phyloP scores from a whole-genome alignment of 2,113 vertebrate species.

The Martes martes region DNA sequence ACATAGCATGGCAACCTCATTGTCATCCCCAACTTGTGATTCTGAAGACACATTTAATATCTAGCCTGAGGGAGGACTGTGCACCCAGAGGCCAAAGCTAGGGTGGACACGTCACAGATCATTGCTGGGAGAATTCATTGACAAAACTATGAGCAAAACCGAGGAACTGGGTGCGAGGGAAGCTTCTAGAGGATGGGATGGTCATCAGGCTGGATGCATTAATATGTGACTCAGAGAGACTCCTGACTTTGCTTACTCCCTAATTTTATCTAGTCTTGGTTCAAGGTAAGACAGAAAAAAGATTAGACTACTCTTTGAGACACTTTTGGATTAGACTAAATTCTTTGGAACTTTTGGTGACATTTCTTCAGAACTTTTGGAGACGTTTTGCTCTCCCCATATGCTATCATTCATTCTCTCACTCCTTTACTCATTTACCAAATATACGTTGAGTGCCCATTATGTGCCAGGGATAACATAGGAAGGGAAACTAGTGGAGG shows the following conservation, averaged over 20 bases:
- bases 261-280: not conserved
- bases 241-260: not conserved
- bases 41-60: not conserved
- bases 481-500: not conserved
- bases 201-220: not conserved
- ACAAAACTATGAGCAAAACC: not conserved
- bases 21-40: not conserved
- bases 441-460: not conserved
- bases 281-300: not conserved
- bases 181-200: not conserved
- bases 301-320: not conserved
- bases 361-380: not conserved
- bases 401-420: not conserved
- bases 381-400: not conserved
- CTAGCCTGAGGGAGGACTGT: not conserved
- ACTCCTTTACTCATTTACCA: not conserved
- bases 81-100: not conserved
- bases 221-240: not conserved
- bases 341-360: not conserved
- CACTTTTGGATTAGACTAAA: not conserved
- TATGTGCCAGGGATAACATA: not conserved
- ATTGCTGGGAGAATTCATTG: not conserved
- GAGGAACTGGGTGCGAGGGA: not conserved
- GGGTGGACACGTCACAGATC: not conserved
- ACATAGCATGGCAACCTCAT: not conserved